Percentiles rank a stretch among this genome's conserved stretches.
These are phyloP conservation scores for Drosophila lacicola DNA, from an alignment of 2,888 invertebrate genomes.

Conservation along the genomic window DNA sequence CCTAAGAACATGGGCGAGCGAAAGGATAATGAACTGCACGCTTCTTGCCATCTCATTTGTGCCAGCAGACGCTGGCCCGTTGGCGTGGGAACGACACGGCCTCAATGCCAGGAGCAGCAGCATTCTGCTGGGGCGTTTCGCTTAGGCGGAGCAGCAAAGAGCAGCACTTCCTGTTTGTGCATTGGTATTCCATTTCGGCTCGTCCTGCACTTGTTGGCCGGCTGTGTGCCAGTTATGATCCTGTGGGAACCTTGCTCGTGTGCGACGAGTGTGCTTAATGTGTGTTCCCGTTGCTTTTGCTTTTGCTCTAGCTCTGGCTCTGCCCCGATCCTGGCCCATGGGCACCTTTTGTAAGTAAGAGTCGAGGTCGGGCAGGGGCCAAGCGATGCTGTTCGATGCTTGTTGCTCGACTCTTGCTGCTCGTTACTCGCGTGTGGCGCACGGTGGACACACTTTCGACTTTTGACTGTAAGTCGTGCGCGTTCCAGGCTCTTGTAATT, in stretches of 20 bases:
- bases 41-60: conserved; percentile 64
- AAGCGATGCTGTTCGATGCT: conserved; percentile 48
- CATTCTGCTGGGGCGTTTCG: conserved; percentile 56
- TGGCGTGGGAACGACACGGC: conserved; percentile 67
- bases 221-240: conserved; percentile 55
- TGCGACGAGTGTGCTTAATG: conserved; percentile 79
- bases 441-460: conserved; percentile 81
- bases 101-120: conserved; percentile 16
- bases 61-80: conserved; percentile 23
- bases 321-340: conserved; percentile 17
- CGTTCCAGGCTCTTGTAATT: conserved; percentile 59
- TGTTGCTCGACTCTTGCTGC: conserved; percentile 18
- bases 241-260: conserved; percentile 76
- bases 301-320: conserved; percentile 12
- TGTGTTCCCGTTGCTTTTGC: conserved; percentile 51
- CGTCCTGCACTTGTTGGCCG: conserved; percentile 67
- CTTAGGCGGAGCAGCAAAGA: conserved; percentile 42
- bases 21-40: conserved; percentile 75
- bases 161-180: conserved; percentile 69
- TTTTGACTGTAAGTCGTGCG: conserved; percentile 58
- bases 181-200: conserved; percentile 61
- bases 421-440: conserved; percentile 66
- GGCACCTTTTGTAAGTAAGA: conserved; percentile 35
- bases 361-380: conserved; percentile 52
- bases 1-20: conserved; percentile 48